A percentile compares a stretch with the other conserved stretches of the same genome.
These are phyloP conservation scores for Lochmaea crataegi DNA, from an alignment of 2,888 invertebrate genomes.

Conservation along the genomic window DNA sequence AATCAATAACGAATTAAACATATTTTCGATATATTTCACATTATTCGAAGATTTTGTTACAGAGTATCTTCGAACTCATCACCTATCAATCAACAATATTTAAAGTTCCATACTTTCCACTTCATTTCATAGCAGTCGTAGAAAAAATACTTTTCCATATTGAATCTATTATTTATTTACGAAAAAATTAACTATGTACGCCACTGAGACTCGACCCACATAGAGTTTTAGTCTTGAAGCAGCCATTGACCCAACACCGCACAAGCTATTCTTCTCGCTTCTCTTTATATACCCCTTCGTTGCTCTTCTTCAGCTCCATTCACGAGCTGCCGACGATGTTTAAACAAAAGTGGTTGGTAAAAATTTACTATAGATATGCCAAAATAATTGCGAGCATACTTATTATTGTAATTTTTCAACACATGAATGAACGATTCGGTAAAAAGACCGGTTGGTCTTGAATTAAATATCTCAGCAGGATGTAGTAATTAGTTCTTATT, in stretches of 20 bases:
- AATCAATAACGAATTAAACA: too few relatives aligned
- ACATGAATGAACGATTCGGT: background rate
- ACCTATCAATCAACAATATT: too few relatives aligned
- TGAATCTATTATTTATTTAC: background rate
- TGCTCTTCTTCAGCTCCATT: conserved; percentile 10
- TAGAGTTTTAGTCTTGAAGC: conserved; percentile 43
- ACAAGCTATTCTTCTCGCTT: conserved; percentile 54
- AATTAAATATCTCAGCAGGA: background rate
- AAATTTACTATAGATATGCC: background rate
- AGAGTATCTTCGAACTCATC: too few relatives aligned
- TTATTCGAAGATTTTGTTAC: too few relatives aligned
- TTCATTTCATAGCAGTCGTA: too few relatives aligned
- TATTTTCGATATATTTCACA: too few relatives aligned
- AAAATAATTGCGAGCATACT: background rate
- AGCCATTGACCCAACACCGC: conserved; percentile 58
- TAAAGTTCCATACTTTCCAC: background rate
- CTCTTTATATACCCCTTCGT: conserved; percentile 32
- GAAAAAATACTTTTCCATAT: background rate
- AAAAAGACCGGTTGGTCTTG: background rate
- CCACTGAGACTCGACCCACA: conserved; percentile 35
- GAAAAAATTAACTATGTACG: background rate
- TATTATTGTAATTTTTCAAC: conserved; percentile 2
- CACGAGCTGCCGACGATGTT: conserved; percentile 13
- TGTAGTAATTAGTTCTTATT: background rate
- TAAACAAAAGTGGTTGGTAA: conserved; percentile 5